These are phyloP conservation scores for Mayetiola destructor DNA, from an alignment of 2,888 invertebrate genomes.

Conservation along the genomic window DNA sequence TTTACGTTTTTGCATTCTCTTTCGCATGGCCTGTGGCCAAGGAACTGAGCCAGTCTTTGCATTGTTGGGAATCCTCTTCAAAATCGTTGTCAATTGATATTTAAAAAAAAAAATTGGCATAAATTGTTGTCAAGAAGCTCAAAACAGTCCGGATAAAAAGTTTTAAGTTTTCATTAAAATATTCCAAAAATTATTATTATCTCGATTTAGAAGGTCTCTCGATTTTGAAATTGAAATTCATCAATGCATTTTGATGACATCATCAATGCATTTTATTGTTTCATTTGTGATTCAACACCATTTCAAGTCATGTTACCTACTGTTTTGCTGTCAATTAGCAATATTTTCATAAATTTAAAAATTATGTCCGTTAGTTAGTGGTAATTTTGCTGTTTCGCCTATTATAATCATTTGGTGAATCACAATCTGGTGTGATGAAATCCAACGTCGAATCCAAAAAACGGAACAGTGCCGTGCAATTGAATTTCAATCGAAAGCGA, in stretches of 20 bases:
- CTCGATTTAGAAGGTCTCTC: no score
- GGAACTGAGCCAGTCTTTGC: background rate
- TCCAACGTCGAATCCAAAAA: background rate
- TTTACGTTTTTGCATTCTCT: background rate
- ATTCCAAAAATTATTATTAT: no score
- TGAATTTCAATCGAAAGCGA: background rate
- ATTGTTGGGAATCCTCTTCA: background rate
- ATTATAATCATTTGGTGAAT: no score
- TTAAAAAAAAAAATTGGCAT: background rate
- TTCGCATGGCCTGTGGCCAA: background rate
- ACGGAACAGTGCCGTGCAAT: background rate
- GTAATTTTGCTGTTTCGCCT: no score
- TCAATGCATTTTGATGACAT: background rate
- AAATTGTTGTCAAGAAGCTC: background rate
- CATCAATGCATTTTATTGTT: background rate
- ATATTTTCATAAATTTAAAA: background rate
- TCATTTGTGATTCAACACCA: background rate
- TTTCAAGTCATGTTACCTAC: background rate
- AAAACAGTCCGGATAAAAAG: background rate
- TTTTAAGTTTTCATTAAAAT: background rate
- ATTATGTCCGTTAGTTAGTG: no score
- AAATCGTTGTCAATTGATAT: background rate
- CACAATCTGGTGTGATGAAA: no score
- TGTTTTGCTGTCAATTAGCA: conserved; percentile 11
- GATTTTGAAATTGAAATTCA: no score